Base-by-base conservation (phyloP, 2,888 invertebrate genomes). In the Venustoraphidia nigricollis region DNA sequence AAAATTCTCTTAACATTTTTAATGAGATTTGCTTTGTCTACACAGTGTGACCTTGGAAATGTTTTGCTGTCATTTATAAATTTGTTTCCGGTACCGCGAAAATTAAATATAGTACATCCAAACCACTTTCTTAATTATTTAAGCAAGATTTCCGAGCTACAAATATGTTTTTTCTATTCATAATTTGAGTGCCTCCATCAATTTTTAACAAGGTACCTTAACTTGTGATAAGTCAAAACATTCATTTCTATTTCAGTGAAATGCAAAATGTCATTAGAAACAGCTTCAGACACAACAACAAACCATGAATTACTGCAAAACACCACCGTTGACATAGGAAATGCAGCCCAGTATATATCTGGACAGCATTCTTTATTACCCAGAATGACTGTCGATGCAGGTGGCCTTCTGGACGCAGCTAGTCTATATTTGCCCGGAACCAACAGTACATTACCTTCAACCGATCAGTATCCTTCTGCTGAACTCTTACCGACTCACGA, bases 371-470 rank as follows among this genome's bases (percentile, higher is more conserved):
- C 62, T 52, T 64, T 67, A 60, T 62, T 66, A 47, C 65, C 65
- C 47, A 58, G 66, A 45, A 59, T 66, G 52, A 50, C 56, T 36
- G 62, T 66, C 9, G 66, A 66, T 52, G 65, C 64, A 53, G 56
- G 61, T 3, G 66, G 66, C 50, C 56, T 68, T 42, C 53, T 68
- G 36, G 63, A 62, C 51, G 55, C 65, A 8, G 34, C 37, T 10
- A 64, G 66, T 34, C 53, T 67, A 36, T 66, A 67, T 37, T 67
- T 68, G 10, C 66, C 66, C 56, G 58, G 66, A 45, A 64, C 59
- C n/a, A 61, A 59, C 45, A 63, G 60, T 42, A 66, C 67, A 56
- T 66, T 66, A 55, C 65, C 67, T 17, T 66, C 66, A 37, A 44
- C 46, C 5, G 67, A 66, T 11, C 62, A 62, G 53, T 67, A 68